A percentile compares a stretch with the other conserved stretches of the same genome.
These are phyloP conservation scores for Calameuta filiformis DNA, from an alignment of 2,888 invertebrate genomes.

Conservation along the genomic window DNA sequence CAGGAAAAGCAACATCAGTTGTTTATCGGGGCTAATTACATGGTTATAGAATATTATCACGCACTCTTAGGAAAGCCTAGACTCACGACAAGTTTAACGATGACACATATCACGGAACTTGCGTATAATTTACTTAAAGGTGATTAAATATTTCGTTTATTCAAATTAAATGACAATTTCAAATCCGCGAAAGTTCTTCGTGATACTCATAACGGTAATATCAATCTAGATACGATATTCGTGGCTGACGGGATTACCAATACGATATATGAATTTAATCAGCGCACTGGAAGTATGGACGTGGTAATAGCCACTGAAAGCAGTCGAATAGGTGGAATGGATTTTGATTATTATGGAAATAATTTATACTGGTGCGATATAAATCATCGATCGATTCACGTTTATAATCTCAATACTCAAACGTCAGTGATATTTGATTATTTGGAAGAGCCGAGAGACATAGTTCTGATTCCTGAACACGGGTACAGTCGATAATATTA, in stretches of 20 bases:
- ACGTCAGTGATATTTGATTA: conserved; percentile 72
- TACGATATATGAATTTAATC: conserved; percentile 41
- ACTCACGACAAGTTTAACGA: conserved; percentile 59
- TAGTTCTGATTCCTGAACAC: conserved; percentile 76
- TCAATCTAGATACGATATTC: conserved; percentile 39
- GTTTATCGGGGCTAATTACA: conserved; percentile 69
- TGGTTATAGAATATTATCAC: conserved; percentile 73
- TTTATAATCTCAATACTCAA: conserved; percentile 72
- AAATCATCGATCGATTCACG: conserved; percentile 74
- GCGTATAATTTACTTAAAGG: conserved; percentile 74
- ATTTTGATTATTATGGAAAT: conserved; percentile 77
- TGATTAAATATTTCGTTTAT: conserved; percentile 44
- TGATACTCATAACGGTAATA: neutral
- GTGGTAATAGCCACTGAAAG: conserved; percentile 64
- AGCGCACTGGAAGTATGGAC: conserved; percentile 25
- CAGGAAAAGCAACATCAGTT: conserved; percentile 67
- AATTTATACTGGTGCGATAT: conserved; percentile 81
- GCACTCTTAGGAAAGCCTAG: conserved; percentile 76
- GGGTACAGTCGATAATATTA: conserved; percentile 67
- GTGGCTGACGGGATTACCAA: conserved; percentile 41
- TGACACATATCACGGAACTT: conserved; percentile 73
- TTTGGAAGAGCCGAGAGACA: conserved; percentile 73
- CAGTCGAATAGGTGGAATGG: conserved; percentile 70
- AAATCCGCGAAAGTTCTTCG: neutral
- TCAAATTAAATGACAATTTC: neutral